Evolutionary conservation across 2,797 vertebrate genomes (phyloP), one percentile per base, ranked within the genome.

Genomic region (Cephalopachus bancanus): DNA sequence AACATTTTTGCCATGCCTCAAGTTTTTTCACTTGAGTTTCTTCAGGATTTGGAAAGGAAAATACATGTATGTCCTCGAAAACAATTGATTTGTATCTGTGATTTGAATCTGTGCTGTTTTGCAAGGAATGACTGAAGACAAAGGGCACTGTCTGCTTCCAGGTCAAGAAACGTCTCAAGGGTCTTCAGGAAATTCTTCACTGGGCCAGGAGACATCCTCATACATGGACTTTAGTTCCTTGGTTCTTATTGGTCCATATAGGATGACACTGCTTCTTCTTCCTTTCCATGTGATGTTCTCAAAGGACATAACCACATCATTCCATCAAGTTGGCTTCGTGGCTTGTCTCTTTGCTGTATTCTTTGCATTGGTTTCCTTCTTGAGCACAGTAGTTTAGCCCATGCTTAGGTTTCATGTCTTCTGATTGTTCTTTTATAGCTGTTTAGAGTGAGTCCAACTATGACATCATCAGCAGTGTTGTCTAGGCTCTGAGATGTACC

Each of bases 221-320:
- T 74, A 53, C 26, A 5, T 4, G 3, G 49, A 16, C 65, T 9
- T 93, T 33, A 83, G 57, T 83, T 44, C 30, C 44, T 16, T 2
- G 0, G 17, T 60, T 49, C 89, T 83, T 65, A 57, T 6, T 51
- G 60, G 64, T 81, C 51, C 22, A 15, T 53, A 19, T 3, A 37
- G 30, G 26, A 22, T 1, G 0, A 37, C 44, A 44, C 30, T 64
- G 59, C 55, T 92, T 19, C 85, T 71, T 5, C 62, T 64, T 69
- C 51, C 37, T 80, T 71, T 86, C 57, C 9, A 6, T 49, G 76
- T 24, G 19, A 7, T 84, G 22, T 44, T 97, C 90, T 91, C 95
- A 26, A n/a, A 91, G 92, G 84, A 72, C 22, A 9, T 55, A 69
- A 85, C 80, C 22, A 10, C 89, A 55, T 65, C 90, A 53, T 96